A percentile compares a stretch with the other conserved stretches of the same genome.
These are phyloP conservation scores for Hemicordylus capensis DNA, from an alignment of 2,113 vertebrate species.

Conservation along the genomic window DNA sequence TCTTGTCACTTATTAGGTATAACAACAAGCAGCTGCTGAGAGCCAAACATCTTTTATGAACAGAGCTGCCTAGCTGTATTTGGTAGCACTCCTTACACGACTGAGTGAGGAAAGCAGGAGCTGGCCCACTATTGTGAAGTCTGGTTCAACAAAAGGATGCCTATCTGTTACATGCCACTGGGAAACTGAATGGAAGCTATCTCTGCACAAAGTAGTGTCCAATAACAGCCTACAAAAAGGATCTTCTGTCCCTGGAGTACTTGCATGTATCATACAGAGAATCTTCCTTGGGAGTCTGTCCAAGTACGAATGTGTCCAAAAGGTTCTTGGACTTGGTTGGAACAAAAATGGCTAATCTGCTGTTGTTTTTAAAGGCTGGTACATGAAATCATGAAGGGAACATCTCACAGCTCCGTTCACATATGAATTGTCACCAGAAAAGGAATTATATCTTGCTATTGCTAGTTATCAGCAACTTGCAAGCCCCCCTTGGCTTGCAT, in stretches of 20 bases:
- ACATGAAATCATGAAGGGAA: background rate
- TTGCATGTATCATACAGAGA: background rate
- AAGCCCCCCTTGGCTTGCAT: too few relatives aligned
- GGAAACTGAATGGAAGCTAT: background rate
- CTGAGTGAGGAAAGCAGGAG: background rate
- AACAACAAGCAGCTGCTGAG: slow-evolving; percentile 16
- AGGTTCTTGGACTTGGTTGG: slow-evolving; percentile 35
- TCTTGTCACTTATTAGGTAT: slow-evolving; percentile 19
- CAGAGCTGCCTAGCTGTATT: background rate
- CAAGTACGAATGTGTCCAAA: slow-evolving; percentile 17
- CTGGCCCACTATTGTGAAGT: background rate
- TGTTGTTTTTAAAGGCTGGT: background rate
- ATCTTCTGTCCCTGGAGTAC: background rate
- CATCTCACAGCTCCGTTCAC: background rate
- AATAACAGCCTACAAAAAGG: background rate
- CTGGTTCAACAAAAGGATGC: slow-evolving; percentile 17
- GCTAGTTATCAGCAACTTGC: background rate
- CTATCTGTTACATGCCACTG: slow-evolving; percentile 7
- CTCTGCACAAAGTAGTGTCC: background rate
- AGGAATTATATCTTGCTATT: background rate
- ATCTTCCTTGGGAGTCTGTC: background rate
- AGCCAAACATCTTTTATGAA: slow-evolving; percentile 12
- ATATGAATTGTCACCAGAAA: too few relatives aligned
- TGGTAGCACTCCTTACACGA: background rate
- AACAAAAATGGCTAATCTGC: slow-evolving; percentile 33